Evolutionary conservation across 2,797 vertebrate species (phyloP).

Genomic region (Merluccius polli): DNA sequence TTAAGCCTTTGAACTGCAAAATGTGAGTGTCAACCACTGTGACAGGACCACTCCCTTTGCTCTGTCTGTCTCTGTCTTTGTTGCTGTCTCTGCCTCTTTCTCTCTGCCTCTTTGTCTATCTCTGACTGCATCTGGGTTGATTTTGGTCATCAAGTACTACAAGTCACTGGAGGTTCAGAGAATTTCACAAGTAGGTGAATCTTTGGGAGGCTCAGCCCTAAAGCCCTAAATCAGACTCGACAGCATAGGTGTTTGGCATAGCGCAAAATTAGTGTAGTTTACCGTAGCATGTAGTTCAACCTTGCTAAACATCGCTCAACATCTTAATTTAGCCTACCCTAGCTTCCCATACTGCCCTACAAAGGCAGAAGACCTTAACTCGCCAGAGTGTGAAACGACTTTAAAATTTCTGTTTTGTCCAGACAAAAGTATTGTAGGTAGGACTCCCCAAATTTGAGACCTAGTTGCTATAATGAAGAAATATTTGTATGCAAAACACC

Average conservation of each 20-base stretch:
- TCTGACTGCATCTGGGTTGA: conserved; percentile 37
- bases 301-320: not conserved
- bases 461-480: too few species aligned
- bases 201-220: not conserved
- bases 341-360: too few species aligned
- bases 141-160: conserved; percentile 43
- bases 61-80: not conserved
- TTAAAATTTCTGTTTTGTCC: too few species aligned
- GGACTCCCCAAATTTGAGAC: too few species aligned
- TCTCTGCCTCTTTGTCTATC: not conserved
- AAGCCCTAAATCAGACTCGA: not conserved
- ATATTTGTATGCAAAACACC: too few species aligned
- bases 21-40: not conserved
- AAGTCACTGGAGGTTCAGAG: conserved; percentile 24
- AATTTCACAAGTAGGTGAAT: conserved; percentile 4
- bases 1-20: not conserved
- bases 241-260: too few species aligned
- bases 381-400: too few species aligned
- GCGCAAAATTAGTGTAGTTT: not conserved
- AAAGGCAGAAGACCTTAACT: too few species aligned
- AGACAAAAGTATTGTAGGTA: too few species aligned
- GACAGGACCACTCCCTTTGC: not conserved
- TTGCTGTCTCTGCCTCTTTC: not conserved
- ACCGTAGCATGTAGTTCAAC: not conserved
- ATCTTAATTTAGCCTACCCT: not conserved